Percentiles rank a stretch among this genome's conserved stretches.
These are phyloP conservation scores for Rhinolophus ferrumequinum DNA, from an alignment of 2,113 vertebrate genomes.

Conservation along the genomic window DNA sequence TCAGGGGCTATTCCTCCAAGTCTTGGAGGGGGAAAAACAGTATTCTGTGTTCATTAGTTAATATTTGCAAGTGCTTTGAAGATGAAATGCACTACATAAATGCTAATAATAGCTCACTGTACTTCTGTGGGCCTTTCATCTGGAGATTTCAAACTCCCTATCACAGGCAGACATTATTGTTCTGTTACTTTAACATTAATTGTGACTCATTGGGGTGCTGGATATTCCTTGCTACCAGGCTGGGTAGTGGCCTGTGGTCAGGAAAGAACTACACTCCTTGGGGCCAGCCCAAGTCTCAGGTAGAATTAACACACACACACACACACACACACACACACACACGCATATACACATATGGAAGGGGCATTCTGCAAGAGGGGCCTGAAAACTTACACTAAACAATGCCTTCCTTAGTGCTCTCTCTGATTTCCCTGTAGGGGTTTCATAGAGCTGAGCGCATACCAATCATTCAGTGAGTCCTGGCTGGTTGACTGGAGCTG, in stretches of 20 bases:
- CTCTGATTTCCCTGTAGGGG: fast-evolving
- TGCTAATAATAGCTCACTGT: constrained; percentile 42
- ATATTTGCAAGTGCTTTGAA: constrained; percentile 75
- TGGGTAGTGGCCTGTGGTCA: neutral
- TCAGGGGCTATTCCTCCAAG: neutral
- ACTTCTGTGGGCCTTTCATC: constrained; percentile 65
- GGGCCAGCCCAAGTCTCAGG: neutral
- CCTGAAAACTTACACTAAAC: neutral
- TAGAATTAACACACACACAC: neutral
- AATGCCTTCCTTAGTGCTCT: neutral
- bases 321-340: too few species aligned
- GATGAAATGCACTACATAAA: constrained; percentile 58
- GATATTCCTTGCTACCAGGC: neutral
- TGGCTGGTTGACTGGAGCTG: neutral
- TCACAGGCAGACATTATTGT: constrained; percentile 28
- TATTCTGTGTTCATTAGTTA: constrained; percentile 66
- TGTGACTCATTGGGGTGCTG: neutral
- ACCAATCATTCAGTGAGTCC: neutral
- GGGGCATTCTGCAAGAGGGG: fast-evolving
- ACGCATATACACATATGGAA: neutral
- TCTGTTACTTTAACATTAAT: constrained; percentile 64
- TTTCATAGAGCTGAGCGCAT: neutral
- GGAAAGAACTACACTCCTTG: too few species aligned
- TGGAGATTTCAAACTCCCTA: constrained; percentile 64
- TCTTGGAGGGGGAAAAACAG: neutral